Evolutionary conservation across 2,113 vertebrate genomes (phyloP).

Genomic region (Pipa parva): DNA sequence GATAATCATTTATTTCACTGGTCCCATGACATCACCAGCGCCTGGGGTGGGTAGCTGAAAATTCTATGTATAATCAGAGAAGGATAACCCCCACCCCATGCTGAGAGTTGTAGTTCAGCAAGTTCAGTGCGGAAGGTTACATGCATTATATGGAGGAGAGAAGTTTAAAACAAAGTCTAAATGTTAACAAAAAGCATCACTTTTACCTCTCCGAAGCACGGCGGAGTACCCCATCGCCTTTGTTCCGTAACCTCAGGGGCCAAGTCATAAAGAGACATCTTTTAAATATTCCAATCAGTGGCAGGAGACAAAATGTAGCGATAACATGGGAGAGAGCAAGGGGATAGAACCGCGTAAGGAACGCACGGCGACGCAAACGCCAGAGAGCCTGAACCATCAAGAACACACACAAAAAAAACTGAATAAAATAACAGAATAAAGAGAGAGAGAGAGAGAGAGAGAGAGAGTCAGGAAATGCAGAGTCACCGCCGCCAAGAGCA

Average conservation of each 20-base stretch:
- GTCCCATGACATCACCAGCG: no score
- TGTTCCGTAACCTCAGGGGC: background rate
- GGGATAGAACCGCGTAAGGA: background rate
- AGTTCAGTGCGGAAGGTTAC: no score
- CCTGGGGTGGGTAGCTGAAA: no score
- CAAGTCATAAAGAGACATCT: background rate
- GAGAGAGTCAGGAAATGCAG: constrained; percentile 70
- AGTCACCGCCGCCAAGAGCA: constrained; percentile 62
- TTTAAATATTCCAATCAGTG: background rate
- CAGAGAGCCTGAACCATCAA: background rate
- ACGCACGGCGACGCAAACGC: background rate
- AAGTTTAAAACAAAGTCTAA: background rate
- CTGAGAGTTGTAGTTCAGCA: no score
- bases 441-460: background rate
- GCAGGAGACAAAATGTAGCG: background rate
- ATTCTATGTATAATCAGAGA: no score
- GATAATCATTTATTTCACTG: no score
- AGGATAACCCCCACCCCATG: no score
- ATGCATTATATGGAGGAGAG: no score
- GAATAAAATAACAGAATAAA: background rate
- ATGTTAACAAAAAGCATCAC: background rate
- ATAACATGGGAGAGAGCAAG: background rate
- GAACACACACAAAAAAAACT: background rate
- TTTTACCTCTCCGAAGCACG: constrained; percentile 4
- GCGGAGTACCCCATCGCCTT: no score